A percentile compares a stretch with the other conserved stretches of the same genome.
phyloP scores from a whole-genome alignment of 1,140 invertebrate species.

The Scaptomyza graminum region DNA sequence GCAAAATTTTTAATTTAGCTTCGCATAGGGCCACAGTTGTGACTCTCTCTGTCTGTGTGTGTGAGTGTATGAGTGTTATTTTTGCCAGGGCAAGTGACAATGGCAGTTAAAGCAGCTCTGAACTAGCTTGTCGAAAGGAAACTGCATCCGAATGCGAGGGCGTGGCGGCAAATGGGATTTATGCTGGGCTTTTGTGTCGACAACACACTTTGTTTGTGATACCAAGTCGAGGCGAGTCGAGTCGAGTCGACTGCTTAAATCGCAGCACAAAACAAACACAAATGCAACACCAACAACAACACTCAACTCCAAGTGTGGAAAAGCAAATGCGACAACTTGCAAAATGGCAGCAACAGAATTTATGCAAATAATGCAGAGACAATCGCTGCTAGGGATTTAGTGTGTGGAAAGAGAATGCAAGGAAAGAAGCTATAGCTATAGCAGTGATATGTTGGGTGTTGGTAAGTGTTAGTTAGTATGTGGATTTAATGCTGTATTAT shows the following conservation, averaged over 20 bases:
- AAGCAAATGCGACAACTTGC: background rate
- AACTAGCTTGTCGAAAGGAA: background rate
- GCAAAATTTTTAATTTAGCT: conserved; percentile 46
- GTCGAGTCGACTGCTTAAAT: conserved; percentile 7
- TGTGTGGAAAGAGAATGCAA: background rate
- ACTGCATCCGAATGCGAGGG: conserved; percentile 1
- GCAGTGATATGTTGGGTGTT: background rate
- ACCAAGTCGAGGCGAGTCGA: background rate
- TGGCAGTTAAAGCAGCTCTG: conserved; percentile 30
- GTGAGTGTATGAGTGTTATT: conserved; percentile 9
- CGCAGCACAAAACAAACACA: conserved; percentile 1
- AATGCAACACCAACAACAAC: conserved; percentile 3
- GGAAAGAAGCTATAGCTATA: background rate
- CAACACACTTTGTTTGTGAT: conserved; percentile 33
- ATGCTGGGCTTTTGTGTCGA: conserved; percentile 34
- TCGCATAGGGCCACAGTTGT: background rate
- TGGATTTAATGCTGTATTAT: background rate
- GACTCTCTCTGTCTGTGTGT: background rate
- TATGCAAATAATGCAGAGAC: conserved; percentile 22
- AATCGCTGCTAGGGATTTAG: background rate
- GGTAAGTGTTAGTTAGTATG: background rate
- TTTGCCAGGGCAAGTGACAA: conserved; percentile 33
- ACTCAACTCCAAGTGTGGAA: conserved; percentile 1
- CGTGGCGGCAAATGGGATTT: conserved; percentile 43
- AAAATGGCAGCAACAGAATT: conserved; percentile 4